Conservation (phyloP, 35 echinoderm and acorn worm genomes). For the Diadema setosum region DNA sequence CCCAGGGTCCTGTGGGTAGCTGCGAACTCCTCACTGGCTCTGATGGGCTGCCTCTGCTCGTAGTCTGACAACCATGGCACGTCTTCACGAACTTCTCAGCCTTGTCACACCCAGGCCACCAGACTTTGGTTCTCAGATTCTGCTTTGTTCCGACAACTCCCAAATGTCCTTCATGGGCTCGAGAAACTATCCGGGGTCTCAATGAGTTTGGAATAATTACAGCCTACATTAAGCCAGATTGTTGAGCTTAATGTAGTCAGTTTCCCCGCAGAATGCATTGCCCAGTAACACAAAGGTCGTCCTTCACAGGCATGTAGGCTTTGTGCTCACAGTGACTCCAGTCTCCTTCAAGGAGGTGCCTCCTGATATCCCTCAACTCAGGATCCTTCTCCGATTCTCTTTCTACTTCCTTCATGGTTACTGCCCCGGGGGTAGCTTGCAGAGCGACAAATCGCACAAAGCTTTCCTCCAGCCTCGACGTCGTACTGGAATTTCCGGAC, state of each 20-base stretch:
- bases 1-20: not conserved
- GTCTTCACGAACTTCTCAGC: not conserved
- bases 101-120: not conserved
- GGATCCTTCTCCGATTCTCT: not conserved
- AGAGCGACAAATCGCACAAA: not conserved
- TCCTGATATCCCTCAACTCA: not conserved
- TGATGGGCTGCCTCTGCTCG: not conserved
- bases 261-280: not conserved
- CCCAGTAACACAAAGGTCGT: not conserved
- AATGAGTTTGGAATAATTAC: too few species aligned
- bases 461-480: not conserved
- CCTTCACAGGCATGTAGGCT: not conserved
- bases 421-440: not conserved
- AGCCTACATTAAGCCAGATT: too few species aligned
- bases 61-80: not conserved
- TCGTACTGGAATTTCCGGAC: not conserved
- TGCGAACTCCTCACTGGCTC: not conserved
- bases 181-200: too few species aligned
- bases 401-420: not conserved
- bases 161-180: constrained; percentile 21
- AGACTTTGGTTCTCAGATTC: not conserved
- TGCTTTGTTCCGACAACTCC: constrained; percentile 12
- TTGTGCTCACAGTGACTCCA: not conserved
- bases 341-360: not conserved
- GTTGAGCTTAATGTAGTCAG: too few species aligned